Base-by-base conservation (phyloP, 2,888 invertebrate species). In the Lampropteryx suffumata region DNA sequence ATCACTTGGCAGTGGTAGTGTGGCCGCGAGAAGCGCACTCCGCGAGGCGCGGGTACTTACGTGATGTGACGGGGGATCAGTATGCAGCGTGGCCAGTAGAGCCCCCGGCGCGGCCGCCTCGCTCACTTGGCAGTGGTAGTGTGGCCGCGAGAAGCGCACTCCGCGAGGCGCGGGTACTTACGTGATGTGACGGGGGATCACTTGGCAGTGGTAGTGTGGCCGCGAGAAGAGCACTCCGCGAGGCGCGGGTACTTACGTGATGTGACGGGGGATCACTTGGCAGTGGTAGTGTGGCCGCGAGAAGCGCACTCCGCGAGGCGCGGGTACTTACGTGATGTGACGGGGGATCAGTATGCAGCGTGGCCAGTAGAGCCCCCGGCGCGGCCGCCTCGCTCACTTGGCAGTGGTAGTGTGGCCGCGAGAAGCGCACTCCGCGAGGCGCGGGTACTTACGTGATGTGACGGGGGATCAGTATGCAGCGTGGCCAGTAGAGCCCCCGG, bases 71-170 rank as follows among this genome's bases (percentile, higher is more conserved):
- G 93, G 76, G 95, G 95, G 4, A 93, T 93, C 93, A 0, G 95
- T 95, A 39, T 93, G 91, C 49, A 94, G 82, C 1, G 95, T 94
- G 47, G 95, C 87, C 17, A 97, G 91, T 28, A 95, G 92, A 57
- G 94, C 92, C 29, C 95, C 95, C 6, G 94, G 90, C 4, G 95
- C 93, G 9, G 95, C 92, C 68, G 95, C 94, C 85, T 98, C 98
- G 24, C 95, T 91, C 12, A 95, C 94, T 17, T 92, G 92, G 51
- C 95, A 93, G 41, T 92, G 80, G 82, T 94, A 97, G 52, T 93
- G 92, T 41, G 92, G 92, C 60, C 95, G 94, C 10, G 94, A 84
- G 86, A 97, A 97, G 61, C 92, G 92, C 47, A 94, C 90, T 91
- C 84, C 24, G 50, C 48, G 35, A 21, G 46, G 24, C 27, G 93